Conservation (phyloP, 2,113 vertebrate genomes). For the Dolichotis patagonum region DNA sequence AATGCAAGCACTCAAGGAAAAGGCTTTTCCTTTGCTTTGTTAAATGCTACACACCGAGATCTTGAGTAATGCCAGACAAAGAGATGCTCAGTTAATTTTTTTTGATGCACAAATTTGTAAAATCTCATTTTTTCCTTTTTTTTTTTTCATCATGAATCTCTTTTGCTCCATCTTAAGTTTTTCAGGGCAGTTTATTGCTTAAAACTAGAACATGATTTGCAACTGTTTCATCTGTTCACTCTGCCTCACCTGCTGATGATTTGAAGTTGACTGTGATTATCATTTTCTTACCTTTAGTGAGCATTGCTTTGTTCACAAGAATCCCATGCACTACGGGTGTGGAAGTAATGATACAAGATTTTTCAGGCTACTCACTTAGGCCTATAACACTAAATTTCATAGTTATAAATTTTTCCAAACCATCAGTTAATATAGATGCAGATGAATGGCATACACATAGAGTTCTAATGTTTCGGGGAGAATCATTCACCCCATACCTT, state of each 20-base stretch:
- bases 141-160: not conserved
- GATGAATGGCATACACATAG: not conserved
- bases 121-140: not conserved
- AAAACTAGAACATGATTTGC: not conserved
- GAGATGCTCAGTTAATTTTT: not conserved
- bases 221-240: not conserved
- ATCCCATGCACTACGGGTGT: not conserved
- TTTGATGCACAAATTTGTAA: not conserved
- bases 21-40: not conserved
- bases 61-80: not conserved
- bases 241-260: not conserved
- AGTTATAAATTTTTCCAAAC: not conserved
- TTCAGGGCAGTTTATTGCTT: not conserved
- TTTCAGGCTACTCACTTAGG: not conserved
- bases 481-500: not conserved
- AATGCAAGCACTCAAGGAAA: not conserved
- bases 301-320: not conserved
- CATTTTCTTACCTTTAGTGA: not conserved
- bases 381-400: not conserved
- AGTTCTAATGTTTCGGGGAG: not conserved
- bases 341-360: not conserved
- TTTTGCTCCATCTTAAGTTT: not conserved
- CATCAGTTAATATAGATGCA: slow-evolving; percentile 14
- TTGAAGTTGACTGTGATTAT: no score
- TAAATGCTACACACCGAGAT: not conserved